A percentile compares a stretch with the other conserved stretches of the same genome.
Evolutionary conservation across 2,888 invertebrate species (phyloP).

Genomic region (Pterostichus niger): DNA sequence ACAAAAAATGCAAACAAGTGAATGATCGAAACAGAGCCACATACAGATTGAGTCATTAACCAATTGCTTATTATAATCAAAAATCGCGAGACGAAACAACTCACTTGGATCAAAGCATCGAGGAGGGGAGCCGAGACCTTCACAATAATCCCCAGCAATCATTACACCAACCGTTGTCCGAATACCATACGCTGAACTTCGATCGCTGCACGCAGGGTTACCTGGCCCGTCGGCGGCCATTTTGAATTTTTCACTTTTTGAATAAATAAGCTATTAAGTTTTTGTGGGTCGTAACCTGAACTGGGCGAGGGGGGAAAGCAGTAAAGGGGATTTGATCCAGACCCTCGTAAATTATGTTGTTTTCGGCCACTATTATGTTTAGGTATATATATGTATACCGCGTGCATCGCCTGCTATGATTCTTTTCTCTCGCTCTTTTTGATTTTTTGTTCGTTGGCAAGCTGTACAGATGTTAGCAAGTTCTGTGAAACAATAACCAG

Average conservation of each 20-base stretch:
- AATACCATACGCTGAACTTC: slow-evolving; percentile 28
- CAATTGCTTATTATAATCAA: slow-evolving; percentile 63
- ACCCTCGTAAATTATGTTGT: slow-evolving; percentile 78
- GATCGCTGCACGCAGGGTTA: slow-evolving; percentile 33
- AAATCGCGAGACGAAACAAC: slow-evolving; percentile 57
- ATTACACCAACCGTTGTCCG: slow-evolving; percentile 9
- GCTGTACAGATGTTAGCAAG: slow-evolving; percentile 65
- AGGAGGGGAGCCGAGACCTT: neutral
- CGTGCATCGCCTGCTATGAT: slow-evolving; percentile 1
- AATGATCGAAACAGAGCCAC: slow-evolving; percentile 35
- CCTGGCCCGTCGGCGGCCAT: slow-evolving; percentile 74
- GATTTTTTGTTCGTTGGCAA: slow-evolving; percentile 39
- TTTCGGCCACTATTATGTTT: slow-evolving; percentile 70
- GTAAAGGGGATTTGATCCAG: slow-evolving; percentile 37
- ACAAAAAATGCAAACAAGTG: slow-evolving; percentile 46
- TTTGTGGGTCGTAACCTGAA: slow-evolving; percentile 75
- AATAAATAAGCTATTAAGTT: slow-evolving; percentile 79
- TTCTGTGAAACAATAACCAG: slow-evolving; percentile 66
- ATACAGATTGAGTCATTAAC: slow-evolving; percentile 61
- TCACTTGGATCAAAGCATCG: slow-evolving; percentile 9
- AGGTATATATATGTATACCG: no score
- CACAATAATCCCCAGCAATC: neutral
- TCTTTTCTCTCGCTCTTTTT: slow-evolving; percentile 12
- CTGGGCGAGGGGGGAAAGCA: slow-evolving; percentile 11
- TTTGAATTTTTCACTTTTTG: slow-evolving; percentile 78